Percentiles rank a stretch among this genome's conserved stretches.
These are phyloP conservation scores for Pheosia tremula DNA, from an alignment of 2,888 invertebrate species.

Conservation along the genomic window DNA sequence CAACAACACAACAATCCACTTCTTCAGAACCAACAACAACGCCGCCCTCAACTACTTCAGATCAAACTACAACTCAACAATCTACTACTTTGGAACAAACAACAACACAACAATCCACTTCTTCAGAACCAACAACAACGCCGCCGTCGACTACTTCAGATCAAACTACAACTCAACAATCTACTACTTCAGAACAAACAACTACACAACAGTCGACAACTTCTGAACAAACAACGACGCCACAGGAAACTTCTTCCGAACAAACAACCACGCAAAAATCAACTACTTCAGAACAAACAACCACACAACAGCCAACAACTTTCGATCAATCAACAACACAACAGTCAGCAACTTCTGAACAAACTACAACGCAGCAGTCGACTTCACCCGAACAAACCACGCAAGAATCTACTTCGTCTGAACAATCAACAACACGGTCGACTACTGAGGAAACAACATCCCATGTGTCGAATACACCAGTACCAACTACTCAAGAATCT, in stretches of 20 bases:
- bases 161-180: constrained; percentile 39
- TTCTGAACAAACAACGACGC: constrained; percentile 17
- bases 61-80: constrained; percentile 30
- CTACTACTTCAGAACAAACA: constrained; percentile 28
- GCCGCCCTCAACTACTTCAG: constrained; percentile 23
- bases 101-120: constrained; percentile 28
- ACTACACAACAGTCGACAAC: constrained; percentile 23
- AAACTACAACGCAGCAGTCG: constrained; percentile 31
- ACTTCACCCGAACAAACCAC: constrained; percentile 23
- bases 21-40: constrained; percentile 18
- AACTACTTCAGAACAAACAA: constrained; percentile 21
- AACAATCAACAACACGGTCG: constrained; percentile 30
- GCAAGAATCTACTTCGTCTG: constrained; percentile 20
- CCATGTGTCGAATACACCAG: constrained; percentile 26
- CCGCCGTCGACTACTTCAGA: constrained; percentile 15
- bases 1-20: constrained; percentile 27
- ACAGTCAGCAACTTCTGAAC: constrained; percentile 22
- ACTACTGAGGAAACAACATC: constrained; percentile 42
- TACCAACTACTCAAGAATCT: constrained; percentile 24
- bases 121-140: constrained; percentile 39
- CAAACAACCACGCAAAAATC: constrained; percentile 17
- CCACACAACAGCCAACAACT: constrained; percentile 28
- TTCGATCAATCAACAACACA: constrained; percentile 23
- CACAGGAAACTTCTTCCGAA: no score
- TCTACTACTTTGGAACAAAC: constrained; percentile 11